These are phyloP conservation scores for Lamprologus tigripictilis DNA, from an alignment of 2,113 vertebrate species.

Conservation along the genomic window DNA sequence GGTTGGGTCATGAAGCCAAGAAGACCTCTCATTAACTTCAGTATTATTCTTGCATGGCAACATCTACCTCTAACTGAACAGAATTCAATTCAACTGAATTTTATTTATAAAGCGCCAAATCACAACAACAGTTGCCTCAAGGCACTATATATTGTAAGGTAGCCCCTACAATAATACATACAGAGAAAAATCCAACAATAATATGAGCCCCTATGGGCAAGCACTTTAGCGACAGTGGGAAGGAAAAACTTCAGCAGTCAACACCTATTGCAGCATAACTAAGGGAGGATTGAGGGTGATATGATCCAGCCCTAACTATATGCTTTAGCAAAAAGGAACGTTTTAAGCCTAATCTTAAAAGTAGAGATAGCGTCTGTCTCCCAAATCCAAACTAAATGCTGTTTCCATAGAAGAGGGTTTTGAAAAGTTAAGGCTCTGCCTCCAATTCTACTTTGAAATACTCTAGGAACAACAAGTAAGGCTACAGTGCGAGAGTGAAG, in stretches of 20 bases:
- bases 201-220: not conserved
- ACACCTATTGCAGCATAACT: not conserved
- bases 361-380: not conserved
- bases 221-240: not conserved
- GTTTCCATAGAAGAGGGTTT: not conserved
- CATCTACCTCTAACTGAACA: not conserved
- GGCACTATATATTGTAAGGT: not conserved
- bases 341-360: not conserved
- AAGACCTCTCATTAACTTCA: not conserved
- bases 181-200: not conserved
- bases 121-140: not conserved
- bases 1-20: not conserved
- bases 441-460: not conserved
- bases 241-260: not conserved
- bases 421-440: not conserved
- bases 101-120: not conserved
- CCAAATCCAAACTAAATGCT: not conserved
- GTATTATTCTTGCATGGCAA: not conserved
- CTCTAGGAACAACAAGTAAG: not conserved
- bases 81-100: not conserved
- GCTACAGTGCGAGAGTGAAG: not conserved
- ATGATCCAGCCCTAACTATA: not conserved
- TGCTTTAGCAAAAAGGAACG: not conserved
- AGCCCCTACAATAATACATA: not conserved
- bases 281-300: not conserved